phyloP scores from a whole-genome alignment of 2,888 invertebrate genomes.

The Odontomyia ornata region DNA sequence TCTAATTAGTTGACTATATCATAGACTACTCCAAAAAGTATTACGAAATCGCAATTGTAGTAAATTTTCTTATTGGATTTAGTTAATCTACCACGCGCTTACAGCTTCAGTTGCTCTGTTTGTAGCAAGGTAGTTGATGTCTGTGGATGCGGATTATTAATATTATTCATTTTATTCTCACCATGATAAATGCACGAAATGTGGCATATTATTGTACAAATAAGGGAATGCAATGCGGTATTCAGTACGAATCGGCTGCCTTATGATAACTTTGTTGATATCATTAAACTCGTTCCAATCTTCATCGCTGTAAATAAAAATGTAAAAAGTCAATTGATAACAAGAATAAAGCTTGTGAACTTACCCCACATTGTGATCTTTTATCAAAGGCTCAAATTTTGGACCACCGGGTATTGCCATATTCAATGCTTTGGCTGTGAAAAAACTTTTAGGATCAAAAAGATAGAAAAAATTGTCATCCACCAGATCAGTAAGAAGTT shows the following conservation, averaged over 20 bases:
- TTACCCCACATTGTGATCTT: slow-evolving; percentile 94
- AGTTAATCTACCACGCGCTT: slow-evolving; percentile 56
- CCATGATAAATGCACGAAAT: slow-evolving; percentile 98
- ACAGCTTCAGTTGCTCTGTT: slow-evolving; percentile 31
- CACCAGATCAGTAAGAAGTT: slow-evolving; percentile 95
- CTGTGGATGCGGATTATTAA: slow-evolving; percentile 46
- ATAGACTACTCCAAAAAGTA: slow-evolving; percentile 68
- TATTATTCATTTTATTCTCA: slow-evolving; percentile 67
- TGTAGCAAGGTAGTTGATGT: slow-evolving; percentile 18
- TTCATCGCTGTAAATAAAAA: slow-evolving; percentile 78
- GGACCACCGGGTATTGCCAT: slow-evolving; percentile 99
- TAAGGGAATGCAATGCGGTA: slow-evolving; percentile 99
- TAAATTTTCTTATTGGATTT: slow-evolving; percentile 63
- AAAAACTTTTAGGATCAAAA: slow-evolving; percentile 99
- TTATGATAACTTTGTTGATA: slow-evolving; percentile 99
- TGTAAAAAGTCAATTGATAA: slow-evolving; percentile 26
- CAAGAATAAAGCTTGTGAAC: slow-evolving; percentile 55
- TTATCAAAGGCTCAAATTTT: slow-evolving; percentile 98
- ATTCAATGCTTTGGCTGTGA: slow-evolving; percentile 98
- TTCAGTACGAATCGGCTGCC: slow-evolving; percentile 98
- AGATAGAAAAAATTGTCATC: slow-evolving; percentile 99
- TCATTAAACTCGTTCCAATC: slow-evolving; percentile 99
- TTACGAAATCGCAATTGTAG: slow-evolving; percentile 70
- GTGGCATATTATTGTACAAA: slow-evolving; percentile 98
- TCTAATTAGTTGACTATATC: slow-evolving; percentile 60